Evolutionary conservation across 2,797 vertebrate species (phyloP).

Genomic region (Lagocephalus sceleratus): DNA sequence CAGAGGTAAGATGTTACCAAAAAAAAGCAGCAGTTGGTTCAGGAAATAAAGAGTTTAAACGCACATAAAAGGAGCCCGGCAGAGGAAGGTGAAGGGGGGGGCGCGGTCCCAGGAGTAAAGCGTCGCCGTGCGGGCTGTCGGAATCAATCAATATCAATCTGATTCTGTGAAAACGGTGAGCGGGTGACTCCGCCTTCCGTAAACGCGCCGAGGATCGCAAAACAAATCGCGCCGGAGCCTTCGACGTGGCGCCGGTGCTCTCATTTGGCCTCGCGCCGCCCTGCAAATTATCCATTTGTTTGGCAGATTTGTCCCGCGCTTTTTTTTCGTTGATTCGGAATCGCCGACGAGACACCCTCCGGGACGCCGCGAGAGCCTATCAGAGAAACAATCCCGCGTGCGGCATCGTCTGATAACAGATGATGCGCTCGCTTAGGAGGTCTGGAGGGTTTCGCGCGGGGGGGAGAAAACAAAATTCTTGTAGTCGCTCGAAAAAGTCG

Average conservation of each 20-base stretch:
- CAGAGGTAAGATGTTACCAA: background rate
- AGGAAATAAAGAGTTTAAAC: conserved; percentile 12
- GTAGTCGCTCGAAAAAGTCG: background rate
- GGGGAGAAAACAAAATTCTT: conserved; percentile 17
- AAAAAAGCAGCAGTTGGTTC: background rate
- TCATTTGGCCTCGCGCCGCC: conserved; percentile 40
- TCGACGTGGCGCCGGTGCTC: conserved; percentile 29
- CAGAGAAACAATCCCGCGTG: conserved; percentile 38
- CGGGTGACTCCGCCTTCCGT: conserved; percentile 43
- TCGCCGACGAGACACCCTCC: conserved; percentile 15
- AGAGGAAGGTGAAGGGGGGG: background rate
- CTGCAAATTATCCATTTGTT: conserved; percentile 58
- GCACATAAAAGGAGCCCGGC: background rate
- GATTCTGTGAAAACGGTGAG: conserved; percentile 53
- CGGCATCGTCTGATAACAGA: conserved; percentile 40
- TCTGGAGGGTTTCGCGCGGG: conserved; percentile 35
- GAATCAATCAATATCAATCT: conserved; percentile 66
- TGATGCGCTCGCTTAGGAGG: conserved; percentile 47
- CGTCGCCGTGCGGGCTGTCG: conserved; percentile 63
- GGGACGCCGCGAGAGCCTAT: conserved; percentile 23
- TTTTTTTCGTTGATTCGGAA: conserved; percentile 48
- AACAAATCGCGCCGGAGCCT: conserved; percentile 51
- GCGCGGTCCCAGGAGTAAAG: conserved; percentile 36
- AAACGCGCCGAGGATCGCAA: conserved; percentile 34
- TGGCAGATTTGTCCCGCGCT: conserved; percentile 54